Conservation (phyloP, 2,797 vertebrate genomes). For the Chromobotia macracanthus region DNA sequence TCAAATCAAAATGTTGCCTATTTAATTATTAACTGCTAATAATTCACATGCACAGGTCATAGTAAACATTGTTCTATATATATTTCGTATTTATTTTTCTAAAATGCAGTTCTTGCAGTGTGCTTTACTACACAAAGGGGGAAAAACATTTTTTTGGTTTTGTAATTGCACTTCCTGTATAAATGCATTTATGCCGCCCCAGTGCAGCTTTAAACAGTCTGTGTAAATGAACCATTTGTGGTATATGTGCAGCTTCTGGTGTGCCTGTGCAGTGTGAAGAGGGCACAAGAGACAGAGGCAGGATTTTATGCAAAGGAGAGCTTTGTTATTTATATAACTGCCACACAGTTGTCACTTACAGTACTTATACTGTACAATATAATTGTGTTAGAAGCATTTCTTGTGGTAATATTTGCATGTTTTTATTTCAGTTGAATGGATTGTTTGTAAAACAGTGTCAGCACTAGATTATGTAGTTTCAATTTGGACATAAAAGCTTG, state of each 20-base stretch:
- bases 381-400: background rate
- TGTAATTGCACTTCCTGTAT: constrained; percentile 4
- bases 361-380: background rate
- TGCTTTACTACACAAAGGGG: background rate
- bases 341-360: background rate
- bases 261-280: background rate
- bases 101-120: background rate
- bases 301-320: background rate
- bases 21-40: too few relatives aligned
- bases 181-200: background rate
- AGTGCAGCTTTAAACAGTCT: background rate
- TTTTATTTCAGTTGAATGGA: background rate
- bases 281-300: background rate
- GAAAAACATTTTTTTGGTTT: background rate
- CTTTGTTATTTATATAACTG: constrained; percentile 2
- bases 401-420: background rate
- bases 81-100: too few relatives aligned
- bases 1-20: too few relatives aligned
- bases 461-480: background rate
- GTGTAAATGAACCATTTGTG: background rate
- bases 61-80: background rate
- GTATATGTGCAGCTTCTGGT: background rate
- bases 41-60: too few relatives aligned
- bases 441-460: background rate
- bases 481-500: background rate